Conservation (phyloP, 1,140 invertebrate species). For the Papilio polytes region DNA sequence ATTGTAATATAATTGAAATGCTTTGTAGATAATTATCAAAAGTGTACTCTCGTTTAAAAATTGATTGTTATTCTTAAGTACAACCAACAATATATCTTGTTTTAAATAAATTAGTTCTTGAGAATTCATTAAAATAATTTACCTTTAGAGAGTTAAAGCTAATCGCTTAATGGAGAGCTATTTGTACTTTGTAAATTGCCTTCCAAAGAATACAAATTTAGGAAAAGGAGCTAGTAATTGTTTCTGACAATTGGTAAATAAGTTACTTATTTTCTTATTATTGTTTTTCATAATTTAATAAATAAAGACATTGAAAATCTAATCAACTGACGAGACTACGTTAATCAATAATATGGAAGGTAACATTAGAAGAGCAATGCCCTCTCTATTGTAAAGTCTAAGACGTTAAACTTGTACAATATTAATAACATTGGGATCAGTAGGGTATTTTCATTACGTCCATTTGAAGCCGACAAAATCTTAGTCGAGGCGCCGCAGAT, state of each 20-base stretch:
- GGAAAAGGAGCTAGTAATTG: neutral
- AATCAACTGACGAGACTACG: neutral
- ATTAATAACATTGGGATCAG: conserved; percentile 34
- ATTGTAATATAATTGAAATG: no score
- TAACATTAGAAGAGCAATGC: neutral
- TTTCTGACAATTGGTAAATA: neutral
- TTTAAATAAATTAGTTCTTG: conserved; percentile 12
- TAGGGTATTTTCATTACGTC: conserved; percentile 32
- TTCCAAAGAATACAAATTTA: neutral
- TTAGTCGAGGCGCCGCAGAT: neutral
- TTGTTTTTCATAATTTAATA: neutral
- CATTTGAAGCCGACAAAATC: conserved; percentile 20
- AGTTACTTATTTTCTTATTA: neutral
- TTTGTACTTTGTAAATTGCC: conserved; percentile 11
- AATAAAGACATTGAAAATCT: neutral
- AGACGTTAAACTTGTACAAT: conserved; percentile 10
- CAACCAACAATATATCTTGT: neutral
- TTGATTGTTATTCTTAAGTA: neutral
- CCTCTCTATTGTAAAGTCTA: neutral
- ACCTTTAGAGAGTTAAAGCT: conserved; percentile 19
- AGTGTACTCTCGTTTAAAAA: neutral
- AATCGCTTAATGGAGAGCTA: neutral
- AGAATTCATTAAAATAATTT: neutral
- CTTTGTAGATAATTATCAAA: no score
- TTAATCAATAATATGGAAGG: neutral